Evolutionary conservation across 2,797 vertebrate species (phyloP), one percentile per base, ranked within the genome.

Genomic region (Crenuchus spilurus): DNA sequence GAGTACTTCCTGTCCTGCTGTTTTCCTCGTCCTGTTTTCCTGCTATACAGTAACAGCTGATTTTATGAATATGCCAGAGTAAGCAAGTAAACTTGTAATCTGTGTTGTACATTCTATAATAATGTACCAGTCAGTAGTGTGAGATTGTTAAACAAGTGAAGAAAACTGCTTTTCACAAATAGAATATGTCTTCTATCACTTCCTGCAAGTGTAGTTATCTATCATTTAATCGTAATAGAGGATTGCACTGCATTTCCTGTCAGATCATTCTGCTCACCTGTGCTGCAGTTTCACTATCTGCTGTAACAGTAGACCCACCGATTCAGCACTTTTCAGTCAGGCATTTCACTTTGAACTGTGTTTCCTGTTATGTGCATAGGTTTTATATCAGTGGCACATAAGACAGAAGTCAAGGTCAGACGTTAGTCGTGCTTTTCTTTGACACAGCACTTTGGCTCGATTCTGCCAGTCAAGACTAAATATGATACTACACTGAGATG

Each of bases 1-100:
- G 94, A 97, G 95, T 95, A 77, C 82, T 90, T 90, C 86, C 86
- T 91, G 83, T 86, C 41, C 24, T 14, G 16, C 16, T 54, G 16
- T 31, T 70, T 35, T 42, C 62, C 35, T 33, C 8, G 33, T 66
- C 55, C 42, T n/a, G 28, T 6, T 60, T 67, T 70, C 65, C 48
- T 39, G 1, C 42, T 6, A 31, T 35, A 18, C 48, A 62, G 24
- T 42, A 30, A 28, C 28, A 35, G 18, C 31, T 28, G 66, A 61
- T 61, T 41, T 31, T 58, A 67, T 51, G 18, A 37, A 46, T 42
- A 30, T 22, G 10, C 18, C 31, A 20, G 30, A 33, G 24, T 20
- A 18, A 54, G 30, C 39, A 44, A n/a, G 4, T 30, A 3, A 24
- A 13, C 16, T 4, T 31, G 13, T 60, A 31, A 20, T 8, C 2